A percentile compares a stretch with the other conserved stretches of the same genome.
Evolutionary conservation across 2,797 vertebrate species (phyloP).

Genomic region (Lepidocolaptes lacrymiger): DNA sequence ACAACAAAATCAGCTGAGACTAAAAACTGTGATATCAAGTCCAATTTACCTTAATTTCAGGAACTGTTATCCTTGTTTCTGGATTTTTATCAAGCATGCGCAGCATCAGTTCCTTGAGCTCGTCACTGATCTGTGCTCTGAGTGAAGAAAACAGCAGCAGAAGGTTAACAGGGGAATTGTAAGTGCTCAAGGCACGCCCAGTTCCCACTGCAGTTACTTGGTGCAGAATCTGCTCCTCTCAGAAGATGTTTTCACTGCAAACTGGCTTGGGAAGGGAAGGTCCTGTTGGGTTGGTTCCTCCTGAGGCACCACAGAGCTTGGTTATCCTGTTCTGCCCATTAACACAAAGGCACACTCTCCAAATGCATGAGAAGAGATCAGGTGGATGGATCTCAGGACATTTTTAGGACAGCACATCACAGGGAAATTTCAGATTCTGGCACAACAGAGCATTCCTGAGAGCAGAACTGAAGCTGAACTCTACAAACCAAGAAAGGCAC

Average conservation of each 20-base stretch:
- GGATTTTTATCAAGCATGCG: conserved; percentile 95
- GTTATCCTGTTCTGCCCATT: not conserved
- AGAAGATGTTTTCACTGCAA: not conserved
- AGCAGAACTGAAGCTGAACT: not conserved
- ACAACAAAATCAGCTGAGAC: not conserved
- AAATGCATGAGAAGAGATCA: not conserved
- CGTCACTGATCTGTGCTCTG: conserved; percentile 83
- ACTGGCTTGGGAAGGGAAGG: not conserved
- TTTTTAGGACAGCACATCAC: not conserved
- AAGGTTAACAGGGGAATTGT: not conserved
- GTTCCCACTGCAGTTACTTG: not conserved
- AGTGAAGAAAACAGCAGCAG: not conserved
- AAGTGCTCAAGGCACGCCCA: not conserved
- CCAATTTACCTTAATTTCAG: conserved; percentile 90
- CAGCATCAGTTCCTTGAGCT: conserved; percentile 87
- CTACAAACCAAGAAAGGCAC: not conserved
- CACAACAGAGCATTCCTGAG: not conserved
- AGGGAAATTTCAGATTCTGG: not conserved
- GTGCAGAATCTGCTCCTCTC: not conserved
- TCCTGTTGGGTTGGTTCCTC: not conserved
- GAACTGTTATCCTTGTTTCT: conserved; percentile 89
- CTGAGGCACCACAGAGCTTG: not conserved
- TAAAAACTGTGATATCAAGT: not conserved
- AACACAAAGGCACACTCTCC: not conserved
- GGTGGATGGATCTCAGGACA: not conserved